Conservation (phyloP, 2,888 invertebrate genomes). For the Lithodes maja region DNA sequence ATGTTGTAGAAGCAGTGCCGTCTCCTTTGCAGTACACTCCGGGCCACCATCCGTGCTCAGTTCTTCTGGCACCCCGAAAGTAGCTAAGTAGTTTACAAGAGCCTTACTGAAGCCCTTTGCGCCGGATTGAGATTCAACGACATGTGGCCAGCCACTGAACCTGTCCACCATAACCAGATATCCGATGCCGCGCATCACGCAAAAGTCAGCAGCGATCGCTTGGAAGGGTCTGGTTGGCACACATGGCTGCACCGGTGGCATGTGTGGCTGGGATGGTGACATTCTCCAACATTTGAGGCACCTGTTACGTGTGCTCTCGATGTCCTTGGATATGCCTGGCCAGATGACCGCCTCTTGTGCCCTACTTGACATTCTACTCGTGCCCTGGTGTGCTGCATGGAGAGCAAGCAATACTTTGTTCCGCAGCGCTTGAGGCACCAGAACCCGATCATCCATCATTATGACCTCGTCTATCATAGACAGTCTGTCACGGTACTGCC, state of each 20-base stretch:
- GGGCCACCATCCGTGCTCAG: slow-evolving; percentile 40
- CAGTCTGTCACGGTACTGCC: too few species aligned
- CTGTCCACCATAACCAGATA: too few species aligned
- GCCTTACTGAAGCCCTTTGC: too few species aligned
- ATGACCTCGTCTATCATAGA: too few species aligned
- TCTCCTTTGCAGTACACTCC: slow-evolving; percentile 39
- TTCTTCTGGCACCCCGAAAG: slow-evolving; percentile 44
- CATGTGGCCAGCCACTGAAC: too few species aligned
- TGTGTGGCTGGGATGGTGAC: slow-evolving; percentile 48
- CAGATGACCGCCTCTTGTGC: slow-evolving; percentile 11
- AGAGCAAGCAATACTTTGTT: slow-evolving; percentile 24
- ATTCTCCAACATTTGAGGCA: slow-evolving; percentile 36
- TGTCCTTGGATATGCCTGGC: slow-evolving; percentile 25
- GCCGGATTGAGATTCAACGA: too few species aligned
- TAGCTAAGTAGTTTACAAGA: slow-evolving; percentile 25
- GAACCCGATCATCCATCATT: too few species aligned
- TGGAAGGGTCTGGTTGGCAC: slow-evolving; percentile 14
- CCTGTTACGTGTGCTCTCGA: neutral
- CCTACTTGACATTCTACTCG: neutral
- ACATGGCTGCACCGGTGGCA: slow-evolving; percentile 20
- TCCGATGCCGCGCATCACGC: too few species aligned
- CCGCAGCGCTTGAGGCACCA: neutral
- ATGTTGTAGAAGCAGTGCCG: slow-evolving; percentile 6
- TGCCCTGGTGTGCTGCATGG: slow-evolving; percentile 26
- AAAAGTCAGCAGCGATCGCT: too few species aligned